These are phyloP conservation scores for Miltochrista miniata DNA, from an alignment of 2,888 invertebrate genomes.

Conservation along the genomic window DNA sequence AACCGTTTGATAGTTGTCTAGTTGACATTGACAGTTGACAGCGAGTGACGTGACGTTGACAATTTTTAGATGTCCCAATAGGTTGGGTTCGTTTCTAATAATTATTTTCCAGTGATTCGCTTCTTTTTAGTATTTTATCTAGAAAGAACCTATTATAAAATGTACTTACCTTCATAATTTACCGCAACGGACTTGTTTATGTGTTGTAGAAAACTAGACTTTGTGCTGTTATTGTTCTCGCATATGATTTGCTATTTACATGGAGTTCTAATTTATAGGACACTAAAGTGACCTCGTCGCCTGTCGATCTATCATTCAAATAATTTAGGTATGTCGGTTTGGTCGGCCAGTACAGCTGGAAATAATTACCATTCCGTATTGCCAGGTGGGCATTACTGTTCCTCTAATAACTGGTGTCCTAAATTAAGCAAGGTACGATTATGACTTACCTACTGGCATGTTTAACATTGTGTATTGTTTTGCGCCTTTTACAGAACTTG, in stretches of 20 bases:
- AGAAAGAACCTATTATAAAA: no score
- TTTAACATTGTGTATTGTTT: slow-evolving; percentile 32
- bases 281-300: slow-evolving; percentile 65
- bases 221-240: slow-evolving; percentile 17
- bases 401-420: slow-evolving; percentile 76
- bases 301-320: slow-evolving; percentile 63
- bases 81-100: no score
- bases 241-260: slow-evolving; percentile 11
- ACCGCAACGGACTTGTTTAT: no score
- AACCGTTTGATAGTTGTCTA: no score
- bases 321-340: slow-evolving; percentile 87
- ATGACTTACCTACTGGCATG: slow-evolving; percentile 31
- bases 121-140: no score
- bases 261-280: slow-evolving; percentile 15
- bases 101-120: no score
- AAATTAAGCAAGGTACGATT: slow-evolving; percentile 76
- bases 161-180: no score
- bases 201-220: no score
- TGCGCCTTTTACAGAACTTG: slow-evolving; percentile 25
- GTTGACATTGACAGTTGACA: no score
- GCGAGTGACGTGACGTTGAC: no score
- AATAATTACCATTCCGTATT: slow-evolving; percentile 75
- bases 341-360: slow-evolving; percentile 87
- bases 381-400: slow-evolving; percentile 70
- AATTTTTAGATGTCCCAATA: no score